These are phyloP conservation scores for Gonioctena quinquepunctata DNA, from an alignment of 1,140 invertebrate genomes.

Conservation along the genomic window DNA sequence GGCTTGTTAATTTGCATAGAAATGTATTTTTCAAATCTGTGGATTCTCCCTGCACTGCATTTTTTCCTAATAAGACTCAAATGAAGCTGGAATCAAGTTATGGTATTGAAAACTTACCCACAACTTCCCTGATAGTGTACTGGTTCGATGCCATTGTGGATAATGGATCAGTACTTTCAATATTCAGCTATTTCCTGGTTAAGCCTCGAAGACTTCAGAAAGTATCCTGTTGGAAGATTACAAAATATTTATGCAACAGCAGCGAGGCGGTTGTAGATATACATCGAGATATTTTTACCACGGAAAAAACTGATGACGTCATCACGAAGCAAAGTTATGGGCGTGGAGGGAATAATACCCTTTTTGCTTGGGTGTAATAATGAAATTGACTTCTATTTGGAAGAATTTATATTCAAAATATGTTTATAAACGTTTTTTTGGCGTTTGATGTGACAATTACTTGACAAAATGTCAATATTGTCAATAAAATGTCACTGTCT, in stretches of 20 bases:
- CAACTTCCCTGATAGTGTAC: slow-evolving; percentile 29
- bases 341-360: slow-evolving; percentile 15
- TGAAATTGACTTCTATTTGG: slow-evolving; percentile 1
- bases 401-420: not conserved
- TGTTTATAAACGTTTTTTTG: slow-evolving; percentile 15
- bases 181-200: too few species aligned
- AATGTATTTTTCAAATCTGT: too few species aligned
- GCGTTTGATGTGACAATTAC: slow-evolving; percentile 17
- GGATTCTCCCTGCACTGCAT: too few species aligned
- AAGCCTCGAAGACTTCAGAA: too few species aligned
- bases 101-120: slow-evolving; percentile 24
- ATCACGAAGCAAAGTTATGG: slow-evolving; percentile 29
- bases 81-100: too few species aligned
- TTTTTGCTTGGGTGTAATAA: not conserved
- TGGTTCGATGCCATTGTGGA: slow-evolving; percentile 18
- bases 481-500: slow-evolving; percentile 20
- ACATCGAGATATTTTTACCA: slow-evolving; percentile 18
- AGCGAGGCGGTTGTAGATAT: too few species aligned
- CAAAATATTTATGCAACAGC: not conserved
- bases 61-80: too few species aligned
- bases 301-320: slow-evolving; percentile 28
- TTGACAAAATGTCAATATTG: slow-evolving; percentile 21
- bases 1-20: too few species aligned
- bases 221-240: not conserved
- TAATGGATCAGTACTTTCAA: not conserved